Evolutionary conservation across 1,140 invertebrate species (phyloP), one percentile per base, ranked within the genome.

Genomic region (Meloidogyne floridensis): DNA sequence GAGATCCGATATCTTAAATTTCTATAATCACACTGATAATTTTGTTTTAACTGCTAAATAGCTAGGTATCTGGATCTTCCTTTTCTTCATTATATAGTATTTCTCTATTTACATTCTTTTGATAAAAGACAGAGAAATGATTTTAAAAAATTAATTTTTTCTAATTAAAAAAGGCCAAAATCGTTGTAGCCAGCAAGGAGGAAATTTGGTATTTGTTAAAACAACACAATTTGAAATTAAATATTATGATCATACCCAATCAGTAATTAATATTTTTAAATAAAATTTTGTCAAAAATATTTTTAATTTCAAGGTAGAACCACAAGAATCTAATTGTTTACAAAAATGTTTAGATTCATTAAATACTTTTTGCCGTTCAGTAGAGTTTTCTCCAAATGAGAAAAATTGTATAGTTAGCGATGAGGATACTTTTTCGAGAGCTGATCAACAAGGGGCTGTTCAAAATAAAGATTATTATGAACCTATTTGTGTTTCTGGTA

Each of bases 331-430:
- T 5, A 90, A 85, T 78, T 89, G 88, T 84, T 82, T 89, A 32
- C 88, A 89, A 77, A 89, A 89, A 80, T 89, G 88, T 75, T 80
- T 89, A 13, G 88, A 89, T 75, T 89, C 88, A 7, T 80, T 89
- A 59, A 89, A 89, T 76, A 89, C 88, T 65, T 89, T 89, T 86
- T 89, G 88, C 72, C 86, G 87, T 20, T 89, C 88, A 2, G 88
- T 89, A 9, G 88, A 89, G 78, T 89, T 90, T 80, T 84, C 76
- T 80, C 88, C 89, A 47, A 77, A 83, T 32, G 88, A 89, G 71
- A 89, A 89, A 84, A 89, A 90, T 74, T 89, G 88, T 77, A 89
- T 89, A 74, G 88, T 89, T 71, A 87, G 86, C 65, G 88, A 89
- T 82, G 88, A 89, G 77, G 88, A 89, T 78, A 89, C 89, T 11